These are phyloP conservation scores for Drosophila robusta DNA, from an alignment of 2,888 invertebrate genomes.

Conservation along the genomic window DNA sequence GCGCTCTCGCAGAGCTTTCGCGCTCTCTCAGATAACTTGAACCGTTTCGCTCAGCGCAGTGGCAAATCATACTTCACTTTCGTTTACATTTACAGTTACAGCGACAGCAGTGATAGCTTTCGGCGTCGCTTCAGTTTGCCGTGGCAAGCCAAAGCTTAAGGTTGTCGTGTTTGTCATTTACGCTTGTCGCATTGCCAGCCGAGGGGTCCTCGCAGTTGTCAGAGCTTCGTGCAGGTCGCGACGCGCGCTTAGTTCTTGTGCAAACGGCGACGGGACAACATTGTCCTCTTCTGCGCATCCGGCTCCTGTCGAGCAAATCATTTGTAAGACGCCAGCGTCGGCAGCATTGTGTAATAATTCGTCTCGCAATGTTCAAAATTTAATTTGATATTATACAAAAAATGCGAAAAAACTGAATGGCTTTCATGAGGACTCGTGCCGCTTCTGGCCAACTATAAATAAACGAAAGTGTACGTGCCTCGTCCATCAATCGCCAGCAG, in stretches of 20 bases:
- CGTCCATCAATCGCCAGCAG: constrained; percentile 10
- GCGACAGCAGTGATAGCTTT: constrained; percentile 36
- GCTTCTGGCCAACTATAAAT: constrained; percentile 10
- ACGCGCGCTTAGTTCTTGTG: constrained; percentile 61
- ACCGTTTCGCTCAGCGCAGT: constrained; percentile 70
- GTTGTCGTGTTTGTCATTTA: constrained; percentile 39
- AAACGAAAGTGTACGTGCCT: constrained; percentile 2
- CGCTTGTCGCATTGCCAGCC: constrained; percentile 15
- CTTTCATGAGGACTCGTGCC: constrained; percentile 1
- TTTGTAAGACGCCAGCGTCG: constrained; percentile 30
- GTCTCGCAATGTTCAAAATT: constrained; percentile 39
- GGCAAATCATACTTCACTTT: constrained; percentile 64
- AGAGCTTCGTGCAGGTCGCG: constrained; percentile 42
- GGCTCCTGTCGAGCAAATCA: constrained; percentile 7
- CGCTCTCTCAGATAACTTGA: constrained; percentile 36
- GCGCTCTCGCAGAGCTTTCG: constrained; percentile 53
- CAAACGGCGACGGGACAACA: constrained; percentile 54
- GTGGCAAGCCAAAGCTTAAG: constrained; percentile 67
- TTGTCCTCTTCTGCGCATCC: constrained; percentile 3
- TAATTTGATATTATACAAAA: constrained; percentile 17
- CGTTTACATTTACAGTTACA: constrained; percentile 52
- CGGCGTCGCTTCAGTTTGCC: constrained; percentile 57
- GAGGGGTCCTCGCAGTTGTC: constrained; percentile 21
- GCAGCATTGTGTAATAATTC: constrained; percentile 60
- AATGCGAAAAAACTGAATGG: not conserved